Conservation (phyloP, 2,888 invertebrate genomes). For the Nemoura dubitans region DNA sequence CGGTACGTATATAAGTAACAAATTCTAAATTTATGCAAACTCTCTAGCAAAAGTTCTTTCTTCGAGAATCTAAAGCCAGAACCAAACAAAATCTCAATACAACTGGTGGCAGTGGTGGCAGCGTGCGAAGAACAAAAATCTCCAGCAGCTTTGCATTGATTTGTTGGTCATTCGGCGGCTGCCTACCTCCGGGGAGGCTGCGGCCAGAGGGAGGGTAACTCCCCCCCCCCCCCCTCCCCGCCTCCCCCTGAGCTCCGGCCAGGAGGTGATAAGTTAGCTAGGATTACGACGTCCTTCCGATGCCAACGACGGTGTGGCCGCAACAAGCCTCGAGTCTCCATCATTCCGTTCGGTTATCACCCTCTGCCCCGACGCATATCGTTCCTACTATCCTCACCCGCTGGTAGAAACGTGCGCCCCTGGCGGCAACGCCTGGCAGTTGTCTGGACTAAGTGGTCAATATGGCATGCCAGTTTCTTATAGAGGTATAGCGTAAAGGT, state of each 20-base stretch:
- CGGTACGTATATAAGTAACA: too few species aligned
- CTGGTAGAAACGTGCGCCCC: neutral
- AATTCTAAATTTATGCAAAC: too few species aligned
- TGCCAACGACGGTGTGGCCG: neutral
- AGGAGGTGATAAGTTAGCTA: constrained; percentile 45
- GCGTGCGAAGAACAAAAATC: neutral
- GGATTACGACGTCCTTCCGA: constrained; percentile 42
- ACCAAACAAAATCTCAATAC: neutral
- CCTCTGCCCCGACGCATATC: neutral
- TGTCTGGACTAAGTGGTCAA: neutral
- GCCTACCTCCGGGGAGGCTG: neutral
- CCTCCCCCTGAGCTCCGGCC: constrained; percentile 7
- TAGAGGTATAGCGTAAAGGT: neutral
- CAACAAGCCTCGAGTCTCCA: neutral
- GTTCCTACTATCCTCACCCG: neutral
- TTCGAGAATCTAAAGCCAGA: too few species aligned
- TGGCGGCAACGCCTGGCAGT: neutral
- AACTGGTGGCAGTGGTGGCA: neutral
- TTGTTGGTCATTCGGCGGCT: neutral
- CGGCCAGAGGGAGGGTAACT: neutral
- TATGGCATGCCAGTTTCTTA: neutral
- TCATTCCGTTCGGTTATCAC: neutral
- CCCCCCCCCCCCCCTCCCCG: neutral
- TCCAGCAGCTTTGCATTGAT: neutral
- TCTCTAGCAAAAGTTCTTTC: too few species aligned